A percentile compares a stretch with the other conserved stretches of the same genome.
Conservation (phyloP, 1,140 invertebrate species). For the Zaprionus vittiger region DNA sequence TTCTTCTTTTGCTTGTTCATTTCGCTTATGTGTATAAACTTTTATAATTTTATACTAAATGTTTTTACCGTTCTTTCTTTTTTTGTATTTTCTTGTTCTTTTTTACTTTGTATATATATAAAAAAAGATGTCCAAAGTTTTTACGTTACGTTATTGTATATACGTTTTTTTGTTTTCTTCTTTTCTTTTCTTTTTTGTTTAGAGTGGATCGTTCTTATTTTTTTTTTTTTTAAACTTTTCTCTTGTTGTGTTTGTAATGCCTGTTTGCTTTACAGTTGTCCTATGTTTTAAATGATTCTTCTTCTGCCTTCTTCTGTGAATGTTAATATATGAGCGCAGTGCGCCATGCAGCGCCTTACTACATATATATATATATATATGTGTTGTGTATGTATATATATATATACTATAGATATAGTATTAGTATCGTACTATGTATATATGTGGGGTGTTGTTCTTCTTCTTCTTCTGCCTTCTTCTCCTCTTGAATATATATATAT, state of each 20-base stretch:
- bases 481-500: slow-evolving; percentile 31
- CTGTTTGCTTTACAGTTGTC: slow-evolving; percentile 48
- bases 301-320: slow-evolving; percentile 49
- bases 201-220: slow-evolving; percentile 73
- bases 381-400: slow-evolving; percentile 60
- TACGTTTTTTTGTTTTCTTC: slow-evolving; percentile 56
- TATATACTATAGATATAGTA: slow-evolving; percentile 55
- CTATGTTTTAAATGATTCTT: slow-evolving; percentile 69
- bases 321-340: slow-evolving; percentile 79
- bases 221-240: slow-evolving; percentile 48
- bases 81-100: slow-evolving; percentile 45
- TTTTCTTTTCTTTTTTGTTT: slow-evolving; percentile 45
- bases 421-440: slow-evolving; percentile 78
- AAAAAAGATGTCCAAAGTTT: slow-evolving; percentile 83
- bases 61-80: slow-evolving; percentile 71
- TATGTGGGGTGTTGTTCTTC: slow-evolving; percentile 65
- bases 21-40: slow-evolving; percentile 81
- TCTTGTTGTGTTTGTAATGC: slow-evolving; percentile 33
- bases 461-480: slow-evolving; percentile 35
- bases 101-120: slow-evolving; percentile 80
- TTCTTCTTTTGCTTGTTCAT: slow-evolving; percentile 47
- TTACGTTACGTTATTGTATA: slow-evolving; percentile 82
- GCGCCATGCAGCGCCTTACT: slow-evolving; percentile 75
- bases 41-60: slow-evolving; percentile 84
- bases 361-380: slow-evolving; percentile 72